A percentile compares a stretch with the other conserved stretches of the same genome.
Evolutionary conservation across 2,797 vertebrate species (phyloP).

Genomic region (Poecilia picta): DNA sequence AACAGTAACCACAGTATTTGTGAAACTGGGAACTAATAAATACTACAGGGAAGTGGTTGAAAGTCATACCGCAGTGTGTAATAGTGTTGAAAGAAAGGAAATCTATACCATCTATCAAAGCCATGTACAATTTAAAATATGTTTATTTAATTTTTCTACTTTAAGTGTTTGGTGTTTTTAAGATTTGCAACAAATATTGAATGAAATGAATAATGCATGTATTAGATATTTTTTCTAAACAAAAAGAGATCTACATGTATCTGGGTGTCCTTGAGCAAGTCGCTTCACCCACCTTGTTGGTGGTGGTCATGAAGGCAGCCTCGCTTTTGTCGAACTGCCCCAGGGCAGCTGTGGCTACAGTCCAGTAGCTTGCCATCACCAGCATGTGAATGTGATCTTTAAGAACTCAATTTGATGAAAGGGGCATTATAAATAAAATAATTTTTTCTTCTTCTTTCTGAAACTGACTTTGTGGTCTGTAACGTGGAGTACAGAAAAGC

Average conservation of each 20-base stretch:
- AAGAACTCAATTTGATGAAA: too few relatives aligned
- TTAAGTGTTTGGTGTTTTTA: background rate
- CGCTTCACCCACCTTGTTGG: too few relatives aligned
- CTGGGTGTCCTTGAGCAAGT: too few relatives aligned
- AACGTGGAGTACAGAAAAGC: background rate
- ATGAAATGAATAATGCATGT: background rate
- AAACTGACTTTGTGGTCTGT: background rate
- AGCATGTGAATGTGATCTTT: too few relatives aligned
- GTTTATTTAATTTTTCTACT: background rate
- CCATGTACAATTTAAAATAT: background rate
- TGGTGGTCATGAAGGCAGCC: too few relatives aligned
- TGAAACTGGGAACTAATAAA: constrained; percentile 9
- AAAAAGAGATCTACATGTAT: background rate
- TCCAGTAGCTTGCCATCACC: too few relatives aligned
- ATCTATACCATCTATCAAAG: constrained; percentile 13
- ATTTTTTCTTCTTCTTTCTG: background rate
- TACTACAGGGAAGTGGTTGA: constrained; percentile 24
- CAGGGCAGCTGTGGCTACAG: too few relatives aligned
- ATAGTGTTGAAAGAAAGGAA: constrained; percentile 20
- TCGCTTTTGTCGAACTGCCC: too few relatives aligned
- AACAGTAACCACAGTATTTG: constrained; percentile 12
- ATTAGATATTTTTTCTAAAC: background rate
- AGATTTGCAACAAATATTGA: background rate
- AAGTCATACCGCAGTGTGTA: constrained; percentile 13
- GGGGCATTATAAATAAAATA: too few relatives aligned